These are phyloP conservation scores for Paratilapia polleni DNA, from an alignment of 2,113 vertebrate genomes.

Conservation along the genomic window DNA sequence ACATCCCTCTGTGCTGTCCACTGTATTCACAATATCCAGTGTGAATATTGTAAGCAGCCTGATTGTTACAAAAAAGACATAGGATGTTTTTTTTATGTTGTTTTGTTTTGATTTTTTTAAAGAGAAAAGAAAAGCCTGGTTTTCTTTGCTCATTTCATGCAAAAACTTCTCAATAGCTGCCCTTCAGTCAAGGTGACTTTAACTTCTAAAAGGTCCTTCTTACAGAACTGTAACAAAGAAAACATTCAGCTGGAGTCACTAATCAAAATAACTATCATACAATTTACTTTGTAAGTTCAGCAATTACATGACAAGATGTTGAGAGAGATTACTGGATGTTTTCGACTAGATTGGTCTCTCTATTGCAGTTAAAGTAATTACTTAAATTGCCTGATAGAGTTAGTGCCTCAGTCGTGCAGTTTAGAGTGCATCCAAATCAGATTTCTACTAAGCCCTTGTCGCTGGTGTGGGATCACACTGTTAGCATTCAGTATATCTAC, in stretches of 20 bases:
- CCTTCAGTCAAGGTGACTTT: constrained; percentile 70
- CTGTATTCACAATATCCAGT: not conserved
- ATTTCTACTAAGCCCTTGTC: constrained; percentile 1
- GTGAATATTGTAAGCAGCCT: not conserved
- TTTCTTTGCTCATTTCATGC: not conserved
- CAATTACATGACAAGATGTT: constrained; percentile 57
- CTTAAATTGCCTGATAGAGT: constrained; percentile 34
- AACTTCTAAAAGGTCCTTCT: not conserved
- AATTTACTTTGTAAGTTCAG: constrained; percentile 25
- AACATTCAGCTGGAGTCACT: constrained; percentile 62
- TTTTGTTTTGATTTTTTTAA: too few relatives aligned
- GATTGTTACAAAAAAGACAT: not conserved
- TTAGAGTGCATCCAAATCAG: constrained; percentile 23
- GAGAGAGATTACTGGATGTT: constrained; percentile 41
- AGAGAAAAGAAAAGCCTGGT: not conserved
- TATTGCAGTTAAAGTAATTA: constrained; percentile 30
- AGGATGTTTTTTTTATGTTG: not conserved
- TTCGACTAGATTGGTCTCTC: not conserved
- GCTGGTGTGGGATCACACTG: not conserved
- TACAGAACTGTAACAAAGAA: constrained; percentile 55
- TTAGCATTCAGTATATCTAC: not conserved
- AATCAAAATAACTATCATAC: constrained; percentile 35
- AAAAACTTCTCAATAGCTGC: constrained; percentile 3
- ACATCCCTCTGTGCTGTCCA: not conserved
- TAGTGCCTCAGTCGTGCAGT: not conserved